phyloP scores from a whole-genome alignment of 2,113 vertebrate species.

The Catharus fuscescens region DNA sequence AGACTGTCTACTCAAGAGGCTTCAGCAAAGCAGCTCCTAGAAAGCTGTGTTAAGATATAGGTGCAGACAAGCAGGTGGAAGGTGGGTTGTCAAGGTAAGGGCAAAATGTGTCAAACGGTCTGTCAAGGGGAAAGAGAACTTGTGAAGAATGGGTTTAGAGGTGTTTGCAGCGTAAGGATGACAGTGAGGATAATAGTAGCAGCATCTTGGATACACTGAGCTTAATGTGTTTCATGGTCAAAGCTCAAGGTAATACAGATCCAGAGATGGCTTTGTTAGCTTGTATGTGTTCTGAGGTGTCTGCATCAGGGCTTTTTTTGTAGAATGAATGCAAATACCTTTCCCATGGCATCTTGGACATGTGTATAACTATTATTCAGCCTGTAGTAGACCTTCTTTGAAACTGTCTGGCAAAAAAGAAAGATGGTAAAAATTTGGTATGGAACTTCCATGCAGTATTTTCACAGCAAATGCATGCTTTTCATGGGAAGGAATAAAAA shows the following conservation, averaged over 20 bases:
- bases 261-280: not conserved
- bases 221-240: not conserved
- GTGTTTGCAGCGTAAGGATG: not conserved
- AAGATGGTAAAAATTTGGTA: not conserved
- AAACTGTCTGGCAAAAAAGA: not conserved
- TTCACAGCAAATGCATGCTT: not conserved
- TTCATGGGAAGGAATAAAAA: not conserved
- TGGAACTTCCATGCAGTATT: not conserved
- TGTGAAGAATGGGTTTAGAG: not conserved
- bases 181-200: not conserved
- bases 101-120: not conserved
- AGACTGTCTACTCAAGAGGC: not conserved
- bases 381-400: not conserved
- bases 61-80: not conserved
- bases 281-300: not conserved
- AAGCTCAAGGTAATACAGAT: not conserved
- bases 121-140: not conserved
- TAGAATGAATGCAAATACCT: not conserved
- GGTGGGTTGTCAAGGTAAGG: not conserved
- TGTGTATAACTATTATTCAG: not conserved
- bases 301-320: not conserved
- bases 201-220: not conserved
- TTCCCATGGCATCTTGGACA: not conserved
- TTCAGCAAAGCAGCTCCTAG: not conserved
- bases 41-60: not conserved